phyloP scores from a whole-genome alignment of 1,140 invertebrate genomes.

The Magallana ariakensis region DNA sequence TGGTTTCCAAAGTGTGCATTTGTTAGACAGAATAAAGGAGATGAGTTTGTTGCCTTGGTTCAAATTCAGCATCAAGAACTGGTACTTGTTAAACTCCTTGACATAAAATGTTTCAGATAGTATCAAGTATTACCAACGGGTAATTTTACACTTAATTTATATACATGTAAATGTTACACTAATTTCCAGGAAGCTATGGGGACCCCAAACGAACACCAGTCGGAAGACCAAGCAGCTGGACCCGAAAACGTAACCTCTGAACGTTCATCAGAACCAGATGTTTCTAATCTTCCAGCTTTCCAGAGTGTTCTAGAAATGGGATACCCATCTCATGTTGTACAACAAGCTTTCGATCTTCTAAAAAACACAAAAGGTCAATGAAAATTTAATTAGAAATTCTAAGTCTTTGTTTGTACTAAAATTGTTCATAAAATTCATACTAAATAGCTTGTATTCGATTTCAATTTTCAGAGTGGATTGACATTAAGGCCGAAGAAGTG shows the following conservation, averaged over 20 bases:
- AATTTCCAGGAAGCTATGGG: neutral
- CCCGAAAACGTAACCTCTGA: neutral
- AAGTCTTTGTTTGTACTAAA: no score
- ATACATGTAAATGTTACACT: neutral
- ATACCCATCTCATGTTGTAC: neutral
- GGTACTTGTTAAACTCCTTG: neutral
- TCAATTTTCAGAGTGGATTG: no score
- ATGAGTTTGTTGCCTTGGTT: conserved; percentile 65
- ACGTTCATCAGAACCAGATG: neutral
- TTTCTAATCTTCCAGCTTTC: neutral
- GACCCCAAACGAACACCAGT: neutral
- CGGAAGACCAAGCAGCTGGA: neutral
- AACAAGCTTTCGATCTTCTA: neutral
- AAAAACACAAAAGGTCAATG: conserved; percentile 13
- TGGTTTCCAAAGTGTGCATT: conserved; percentile 86
- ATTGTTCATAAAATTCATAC: no score
- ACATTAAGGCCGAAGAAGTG: no score
- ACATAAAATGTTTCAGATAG: neutral
- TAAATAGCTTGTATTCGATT: no score
- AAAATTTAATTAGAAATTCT: neutral
- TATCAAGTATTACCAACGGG: neutral
- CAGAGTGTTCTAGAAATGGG: conserved; percentile 14
- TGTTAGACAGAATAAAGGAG: conserved; percentile 87
- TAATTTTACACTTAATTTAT: neutral
- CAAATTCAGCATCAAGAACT: neutral